Evolutionary conservation across 1,140 invertebrate species (phyloP), one percentile per base, ranked within the genome.

Genomic region (Gyrodactylus salaris): DNA sequence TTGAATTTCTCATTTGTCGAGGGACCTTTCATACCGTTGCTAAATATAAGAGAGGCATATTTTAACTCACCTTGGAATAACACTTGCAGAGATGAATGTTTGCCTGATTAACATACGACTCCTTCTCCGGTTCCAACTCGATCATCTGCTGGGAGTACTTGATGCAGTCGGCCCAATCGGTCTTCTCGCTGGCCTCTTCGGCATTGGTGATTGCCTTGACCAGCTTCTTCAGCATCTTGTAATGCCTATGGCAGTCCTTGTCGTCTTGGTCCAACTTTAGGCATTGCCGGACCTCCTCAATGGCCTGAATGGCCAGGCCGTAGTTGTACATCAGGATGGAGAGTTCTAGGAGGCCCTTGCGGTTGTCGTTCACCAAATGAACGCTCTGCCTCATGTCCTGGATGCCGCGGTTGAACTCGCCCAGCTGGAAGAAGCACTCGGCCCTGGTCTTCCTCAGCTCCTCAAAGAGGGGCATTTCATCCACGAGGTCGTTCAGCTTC

Each of bases 191-290:
- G 16, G 83, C 80, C 27, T 85, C 84, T 76, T 89, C 86, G 1
- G 88, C 86, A n/a, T 86, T 84, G 26, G 84, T 82, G 27, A 95
- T 77, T 73, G 87, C 82, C 79, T 93, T 95, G 73, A 87, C 88
- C n/a, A 98, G 84, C 79, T 96, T 94, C 78, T 95, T 94, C 0
- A 97, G 82, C 79, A 89, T 91, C 79, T 96, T 98, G 80, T 99
- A 99, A 78, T 93, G 87, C n/a, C 87, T 85, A 86, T 85, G 92
- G 82, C 94, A 99, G 74, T 87, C 83, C 80, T 93, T 91, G 80
- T 99, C 91, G 77, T 99, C 95, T 0, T 92, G 91, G 83, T 99
- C 94, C 25, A 96, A 82, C 82, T 94, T 95, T 16, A 99, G 84
- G 81, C 95, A 99, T 81, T 98, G 92, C 24, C 94, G 85, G 76